Percentiles rank a stretch among this genome's conserved stretches.
Evolutionary conservation across 2,888 invertebrate genomes (phyloP).

Genomic region (Cataglyphis albicans): DNA sequence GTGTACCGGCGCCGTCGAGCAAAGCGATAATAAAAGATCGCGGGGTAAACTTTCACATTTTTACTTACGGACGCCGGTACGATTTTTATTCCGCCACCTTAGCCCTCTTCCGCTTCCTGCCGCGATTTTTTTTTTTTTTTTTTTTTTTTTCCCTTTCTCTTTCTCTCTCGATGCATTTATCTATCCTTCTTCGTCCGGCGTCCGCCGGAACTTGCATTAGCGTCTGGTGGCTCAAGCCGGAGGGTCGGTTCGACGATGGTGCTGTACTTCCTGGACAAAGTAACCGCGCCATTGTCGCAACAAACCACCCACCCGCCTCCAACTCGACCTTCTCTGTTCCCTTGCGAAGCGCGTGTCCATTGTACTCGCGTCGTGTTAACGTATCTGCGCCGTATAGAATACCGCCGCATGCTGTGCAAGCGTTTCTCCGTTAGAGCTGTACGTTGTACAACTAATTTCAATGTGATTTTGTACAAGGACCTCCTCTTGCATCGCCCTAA

Average conservation of each 20-base stretch:
- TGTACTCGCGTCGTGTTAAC: constrained; percentile 76
- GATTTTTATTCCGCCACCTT: constrained; percentile 63
- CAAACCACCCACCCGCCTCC: constrained; percentile 68
- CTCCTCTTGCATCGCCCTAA: neutral
- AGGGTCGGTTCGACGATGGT: constrained; percentile 61
- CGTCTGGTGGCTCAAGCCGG: constrained; percentile 68
- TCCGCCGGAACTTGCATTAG: constrained; percentile 78
- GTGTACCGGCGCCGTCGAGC: constrained; percentile 59
- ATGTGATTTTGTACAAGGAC: constrained; percentile 8
- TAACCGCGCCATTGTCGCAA: constrained; percentile 79
- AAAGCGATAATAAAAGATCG: constrained; percentile 55
- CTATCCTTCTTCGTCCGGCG: constrained; percentile 60
- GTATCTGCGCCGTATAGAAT: constrained; percentile 72
- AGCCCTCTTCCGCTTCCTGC: neutral
- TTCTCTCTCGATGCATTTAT: constrained; percentile 10
- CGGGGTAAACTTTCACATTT: constrained; percentile 65
- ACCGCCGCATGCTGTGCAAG: constrained; percentile 55
- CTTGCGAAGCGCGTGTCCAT: constrained; percentile 63
- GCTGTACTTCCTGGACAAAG: constrained; percentile 80
- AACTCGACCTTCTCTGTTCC: constrained; percentile 53
- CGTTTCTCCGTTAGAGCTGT: constrained; percentile 51
- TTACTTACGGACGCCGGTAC: constrained; percentile 50
- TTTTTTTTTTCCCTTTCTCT: neutral
- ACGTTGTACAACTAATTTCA: constrained; percentile 26
- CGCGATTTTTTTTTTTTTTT: neutral